Evolutionary conservation across 2,888 invertebrate species (phyloP), one percentile per base, ranked within the genome.

Genomic region (Ernsta delagoae): DNA sequence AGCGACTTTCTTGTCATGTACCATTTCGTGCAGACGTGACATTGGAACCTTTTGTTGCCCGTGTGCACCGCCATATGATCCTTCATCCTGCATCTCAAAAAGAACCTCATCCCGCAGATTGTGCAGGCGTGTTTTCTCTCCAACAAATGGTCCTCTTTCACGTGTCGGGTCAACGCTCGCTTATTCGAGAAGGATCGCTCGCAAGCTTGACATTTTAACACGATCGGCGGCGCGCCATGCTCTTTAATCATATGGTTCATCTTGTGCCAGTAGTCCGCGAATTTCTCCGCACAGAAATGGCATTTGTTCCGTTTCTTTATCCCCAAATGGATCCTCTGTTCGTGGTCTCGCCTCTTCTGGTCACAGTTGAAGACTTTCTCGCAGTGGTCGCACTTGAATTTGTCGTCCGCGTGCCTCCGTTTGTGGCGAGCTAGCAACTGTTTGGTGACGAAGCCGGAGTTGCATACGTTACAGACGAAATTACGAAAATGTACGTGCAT

Each of bases 41-140:
- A 90, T 64, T 81, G 76, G 48, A 82, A 89, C 65, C 81, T 75
- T 31, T 81, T 80, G 11, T 80, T 48, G 0, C 85, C 85, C 0
- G 86, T 83, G 56, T 90, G 90, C 50, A 83, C 86, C 0, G 81
- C 75, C 81, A 85, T 82, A 12, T 90, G 90, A 2, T 79, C 78
- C 8, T 78, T 75, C 56, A 89, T 70, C 11, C 75, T 74, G 12
- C 78, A 78, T 36, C 76, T 77, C 0, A 76, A 76, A 65, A 83
- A 90, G 50, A 88, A 88, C 5, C 77, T 79, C 78, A 87, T 90
- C 0, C 88, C 89, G 53, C 94, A 94, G 8, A 92, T 83, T 0
- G 78, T 77, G 59, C 94, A 94, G 24, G 83, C 85, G 48, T 89
- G 91, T 11, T 84, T 81, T 34, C 83, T 77, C 68, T 89, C 88